phyloP scores from a whole-genome alignment of 1,140 invertebrate genomes.

The Drosophila rufa region DNA sequence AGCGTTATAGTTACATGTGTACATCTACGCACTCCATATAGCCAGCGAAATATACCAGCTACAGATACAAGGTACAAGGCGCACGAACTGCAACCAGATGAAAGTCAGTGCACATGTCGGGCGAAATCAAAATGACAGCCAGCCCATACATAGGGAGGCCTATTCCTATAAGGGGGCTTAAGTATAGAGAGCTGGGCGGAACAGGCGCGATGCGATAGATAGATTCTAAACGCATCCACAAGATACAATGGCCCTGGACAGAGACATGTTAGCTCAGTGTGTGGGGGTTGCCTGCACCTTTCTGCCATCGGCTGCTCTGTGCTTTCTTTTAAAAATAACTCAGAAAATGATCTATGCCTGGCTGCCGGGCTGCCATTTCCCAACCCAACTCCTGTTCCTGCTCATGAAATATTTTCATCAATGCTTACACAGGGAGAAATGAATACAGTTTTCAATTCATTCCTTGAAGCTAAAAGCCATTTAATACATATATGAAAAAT shows the following conservation, averaged over 20 bases:
- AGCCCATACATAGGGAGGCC: conserved; percentile 28
- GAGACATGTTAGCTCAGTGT: conserved; percentile 11
- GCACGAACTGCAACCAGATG: conserved; percentile 53
- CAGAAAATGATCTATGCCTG: conserved; percentile 67
- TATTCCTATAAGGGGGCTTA: conserved; percentile 7
- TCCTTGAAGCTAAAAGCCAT: no score
- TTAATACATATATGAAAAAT: neutral
- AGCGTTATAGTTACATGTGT: conserved; percentile 73
- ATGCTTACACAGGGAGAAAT: conserved; percentile 37
- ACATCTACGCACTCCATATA: conserved; percentile 41
- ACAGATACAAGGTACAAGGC: conserved; percentile 54
- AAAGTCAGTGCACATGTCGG: conserved; percentile 72
- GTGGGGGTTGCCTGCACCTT: conserved; percentile 32
- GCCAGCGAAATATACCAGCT: conserved; percentile 34
- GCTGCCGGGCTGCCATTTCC: conserved; percentile 43
- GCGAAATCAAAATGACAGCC: conserved; percentile 76
- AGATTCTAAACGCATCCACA: conserved; percentile 49
- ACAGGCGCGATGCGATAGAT: conserved; percentile 16
- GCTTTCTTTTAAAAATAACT: conserved; percentile 68
- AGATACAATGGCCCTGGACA: conserved; percentile 48
- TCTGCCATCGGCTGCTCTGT: conserved; percentile 29
- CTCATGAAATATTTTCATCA: conserved; percentile 70
- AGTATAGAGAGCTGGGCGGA: conserved; percentile 4
- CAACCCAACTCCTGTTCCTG: conserved; percentile 30
- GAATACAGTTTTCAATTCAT: neutral